phyloP scores from a whole-genome alignment of 2,797 vertebrate genomes.

The Enteromius afrohamiltoni region DNA sequence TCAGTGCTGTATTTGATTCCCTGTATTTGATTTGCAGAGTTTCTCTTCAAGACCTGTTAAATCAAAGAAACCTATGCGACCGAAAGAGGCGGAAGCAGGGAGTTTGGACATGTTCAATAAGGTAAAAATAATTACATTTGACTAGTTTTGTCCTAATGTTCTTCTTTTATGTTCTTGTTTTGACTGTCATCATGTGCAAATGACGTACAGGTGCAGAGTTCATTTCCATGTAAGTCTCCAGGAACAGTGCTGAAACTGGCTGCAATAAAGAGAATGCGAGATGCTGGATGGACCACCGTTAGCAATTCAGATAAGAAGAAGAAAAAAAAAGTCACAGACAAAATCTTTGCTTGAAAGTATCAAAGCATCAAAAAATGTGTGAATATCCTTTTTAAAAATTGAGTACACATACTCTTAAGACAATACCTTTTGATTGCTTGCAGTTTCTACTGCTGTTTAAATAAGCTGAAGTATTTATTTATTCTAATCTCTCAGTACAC shows the following conservation, averaged over 20 bases:
- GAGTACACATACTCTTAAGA: neutral
- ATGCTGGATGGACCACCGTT: conserved; percentile 87
- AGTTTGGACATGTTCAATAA: conserved; percentile 36
- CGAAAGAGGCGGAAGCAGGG: conserved; percentile 19
- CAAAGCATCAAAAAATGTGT: conserved; percentile 10
- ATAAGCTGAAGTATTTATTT: conserved; percentile 14
- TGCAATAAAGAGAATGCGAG: conserved; percentile 84
- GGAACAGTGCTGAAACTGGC: conserved; percentile 79
- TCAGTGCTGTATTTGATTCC: no score
- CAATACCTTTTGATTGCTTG: neutral
- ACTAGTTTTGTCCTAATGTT: neutral
- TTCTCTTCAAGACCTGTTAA: conserved; percentile 49
- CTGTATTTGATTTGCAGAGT: conserved; percentile 34
- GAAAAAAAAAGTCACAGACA: conserved; percentile 83
- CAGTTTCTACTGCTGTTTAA: neutral
- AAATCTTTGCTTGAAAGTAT: conserved; percentile 82
- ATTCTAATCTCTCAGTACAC: neutral
- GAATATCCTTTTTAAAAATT: neutral
- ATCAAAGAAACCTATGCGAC: conserved; percentile 37
- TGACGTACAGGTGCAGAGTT: conserved; percentile 70
- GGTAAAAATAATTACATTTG: conserved; percentile 33
- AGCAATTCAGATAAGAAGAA: conserved; percentile 85
- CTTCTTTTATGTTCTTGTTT: conserved; percentile 6
- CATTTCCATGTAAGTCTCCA: conserved; percentile 74
- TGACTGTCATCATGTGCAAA: neutral